phyloP scores from a whole-genome alignment of 2,888 invertebrate species.

The Caenorhabditis angaria region DNA sequence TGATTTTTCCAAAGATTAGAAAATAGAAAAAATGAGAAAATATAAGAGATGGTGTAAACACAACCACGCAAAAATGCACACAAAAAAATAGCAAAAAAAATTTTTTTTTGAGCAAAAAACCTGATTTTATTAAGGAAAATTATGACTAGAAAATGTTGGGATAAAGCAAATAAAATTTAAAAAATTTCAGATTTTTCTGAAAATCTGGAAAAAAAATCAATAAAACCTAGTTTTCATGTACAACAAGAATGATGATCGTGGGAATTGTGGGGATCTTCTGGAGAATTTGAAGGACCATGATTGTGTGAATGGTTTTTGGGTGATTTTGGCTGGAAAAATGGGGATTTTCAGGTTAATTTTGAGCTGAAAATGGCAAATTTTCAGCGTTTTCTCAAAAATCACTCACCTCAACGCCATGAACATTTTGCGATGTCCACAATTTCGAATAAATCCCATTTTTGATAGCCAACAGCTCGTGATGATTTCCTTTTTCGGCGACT shows the following conservation, averaged over 20 bases:
- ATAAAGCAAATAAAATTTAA: not conserved
- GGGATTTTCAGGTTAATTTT: not conserved
- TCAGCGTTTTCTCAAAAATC: no score
- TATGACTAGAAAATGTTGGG: not conserved
- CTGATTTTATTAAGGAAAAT: not conserved
- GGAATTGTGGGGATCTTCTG: not conserved
- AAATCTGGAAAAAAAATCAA: no score
- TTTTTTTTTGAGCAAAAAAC: not conserved
- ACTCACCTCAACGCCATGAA: constrained; percentile 49
- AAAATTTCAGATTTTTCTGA: no score
- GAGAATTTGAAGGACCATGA: not conserved
- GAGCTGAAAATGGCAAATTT: no score
- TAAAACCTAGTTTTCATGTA: not conserved
- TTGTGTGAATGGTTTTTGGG: constrained; percentile 9
- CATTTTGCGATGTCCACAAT: constrained; percentile 68
- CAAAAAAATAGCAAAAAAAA: not conserved
- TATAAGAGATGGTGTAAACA: not conserved
- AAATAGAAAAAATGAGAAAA: not conserved
- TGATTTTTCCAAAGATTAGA: not conserved
- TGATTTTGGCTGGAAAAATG: constrained; percentile 45
- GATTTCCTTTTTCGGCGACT: constrained; percentile 44
- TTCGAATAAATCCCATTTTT: constrained; percentile 60
- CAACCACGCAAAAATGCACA: not conserved
- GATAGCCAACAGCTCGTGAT: constrained; percentile 39
- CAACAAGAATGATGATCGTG: not conserved